Conservation (phyloP, 1,140 invertebrate genomes). For the Euwallacea fornicatus region DNA sequence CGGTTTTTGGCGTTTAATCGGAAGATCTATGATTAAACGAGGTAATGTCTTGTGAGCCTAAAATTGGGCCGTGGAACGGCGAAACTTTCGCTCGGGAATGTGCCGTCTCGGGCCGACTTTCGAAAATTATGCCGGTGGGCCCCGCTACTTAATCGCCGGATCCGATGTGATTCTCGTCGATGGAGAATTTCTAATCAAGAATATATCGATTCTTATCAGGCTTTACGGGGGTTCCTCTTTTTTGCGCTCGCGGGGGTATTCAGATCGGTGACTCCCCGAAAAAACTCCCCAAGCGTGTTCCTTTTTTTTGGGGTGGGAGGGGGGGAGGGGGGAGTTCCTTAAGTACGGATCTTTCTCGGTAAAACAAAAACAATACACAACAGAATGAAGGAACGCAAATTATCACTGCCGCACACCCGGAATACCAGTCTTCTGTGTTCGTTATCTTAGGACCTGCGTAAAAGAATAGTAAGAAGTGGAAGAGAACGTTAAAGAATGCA, state of each 20-base stretch:
- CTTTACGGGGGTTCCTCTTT: background rate
- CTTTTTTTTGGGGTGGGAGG: too few relatives aligned
- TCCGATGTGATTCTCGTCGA: constrained; percentile 8
- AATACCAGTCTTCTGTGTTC: too few relatives aligned
- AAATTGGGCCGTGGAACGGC: constrained; percentile 17
- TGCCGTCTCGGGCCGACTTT: constrained; percentile 7
- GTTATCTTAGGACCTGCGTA: too few relatives aligned
- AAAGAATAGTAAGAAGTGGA: too few relatives aligned
- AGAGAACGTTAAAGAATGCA: too few relatives aligned
- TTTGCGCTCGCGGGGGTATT: background rate
- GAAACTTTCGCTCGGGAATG: constrained; percentile 12
- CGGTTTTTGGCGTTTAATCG: constrained; percentile 30
- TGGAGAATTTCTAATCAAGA: constrained; percentile 16
- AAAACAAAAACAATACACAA: too few relatives aligned
- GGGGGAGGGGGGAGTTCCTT: too few relatives aligned
- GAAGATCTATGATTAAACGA: constrained; percentile 29
- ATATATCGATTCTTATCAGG: constrained; percentile 12
- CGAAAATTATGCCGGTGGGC: constrained; percentile 15
- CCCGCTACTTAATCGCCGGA: constrained; percentile 1
- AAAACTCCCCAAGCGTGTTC: too few relatives aligned
- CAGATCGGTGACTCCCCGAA: too few relatives aligned
- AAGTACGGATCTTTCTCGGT: too few relatives aligned
- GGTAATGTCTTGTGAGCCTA: constrained; percentile 27
- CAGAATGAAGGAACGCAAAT: too few relatives aligned
- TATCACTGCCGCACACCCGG: too few relatives aligned